Conservation (phyloP, 2,113 vertebrate species). For the Microcebus griseorufus region DNA sequence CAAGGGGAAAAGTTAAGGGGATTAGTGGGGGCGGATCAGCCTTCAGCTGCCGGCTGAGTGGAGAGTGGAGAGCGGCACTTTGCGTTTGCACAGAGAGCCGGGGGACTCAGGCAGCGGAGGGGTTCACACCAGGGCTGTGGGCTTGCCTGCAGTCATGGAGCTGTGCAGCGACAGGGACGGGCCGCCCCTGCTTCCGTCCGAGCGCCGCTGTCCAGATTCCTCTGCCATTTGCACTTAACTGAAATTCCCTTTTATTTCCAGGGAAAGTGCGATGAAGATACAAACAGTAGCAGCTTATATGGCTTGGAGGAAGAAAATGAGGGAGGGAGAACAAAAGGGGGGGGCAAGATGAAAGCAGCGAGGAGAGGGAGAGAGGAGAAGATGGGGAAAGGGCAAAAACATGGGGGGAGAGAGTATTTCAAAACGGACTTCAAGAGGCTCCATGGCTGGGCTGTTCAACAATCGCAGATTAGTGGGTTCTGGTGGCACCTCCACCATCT, state of each 20-base stretch:
- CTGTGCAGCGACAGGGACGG: background rate
- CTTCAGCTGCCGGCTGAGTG: background rate
- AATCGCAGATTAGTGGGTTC: background rate
- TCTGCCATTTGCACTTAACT: background rate
- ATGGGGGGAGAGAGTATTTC: background rate
- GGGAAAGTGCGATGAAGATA: background rate
- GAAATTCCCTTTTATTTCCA: slow-evolving; percentile 25
- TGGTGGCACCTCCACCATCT: background rate
- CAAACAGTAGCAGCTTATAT: background rate
- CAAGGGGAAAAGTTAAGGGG: background rate
- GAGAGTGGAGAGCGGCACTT: background rate
- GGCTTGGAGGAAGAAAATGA: background rate
- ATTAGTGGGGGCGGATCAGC: background rate
- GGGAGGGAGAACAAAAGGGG: background rate
- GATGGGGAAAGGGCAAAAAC: background rate
- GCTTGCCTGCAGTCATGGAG: background rate
- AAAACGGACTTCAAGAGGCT: background rate
- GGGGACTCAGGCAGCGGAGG: background rate
- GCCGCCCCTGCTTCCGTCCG: background rate
- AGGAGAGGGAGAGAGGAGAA: background rate
- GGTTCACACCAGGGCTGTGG: background rate
- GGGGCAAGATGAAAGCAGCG: background rate
- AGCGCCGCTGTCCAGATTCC: background rate
- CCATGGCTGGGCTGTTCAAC: background rate
- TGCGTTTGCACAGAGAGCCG: background rate